A percentile compares a stretch with the other conserved stretches of the same genome.
Conservation (phyloP, 2,797 vertebrate species). For the Potorous gilbertii region DNA sequence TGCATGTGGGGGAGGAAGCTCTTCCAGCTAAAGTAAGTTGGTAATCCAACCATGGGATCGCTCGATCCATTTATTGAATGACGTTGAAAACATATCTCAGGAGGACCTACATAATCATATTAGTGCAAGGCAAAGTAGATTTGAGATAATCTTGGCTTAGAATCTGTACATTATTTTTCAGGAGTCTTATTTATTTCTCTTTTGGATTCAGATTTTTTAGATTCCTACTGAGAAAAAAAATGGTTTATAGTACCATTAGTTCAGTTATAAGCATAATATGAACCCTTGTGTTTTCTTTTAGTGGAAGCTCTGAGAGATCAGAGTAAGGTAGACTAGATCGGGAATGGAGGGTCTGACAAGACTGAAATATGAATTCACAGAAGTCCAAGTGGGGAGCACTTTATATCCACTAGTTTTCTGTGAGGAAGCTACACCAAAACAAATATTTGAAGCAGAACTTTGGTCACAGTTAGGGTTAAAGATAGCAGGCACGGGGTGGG, state of each 20-base stretch:
- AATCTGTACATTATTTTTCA: neutral
- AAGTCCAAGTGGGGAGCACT: neutral
- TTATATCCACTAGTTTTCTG: neutral
- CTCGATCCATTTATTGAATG: neutral
- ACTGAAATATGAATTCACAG: conserved; percentile 21
- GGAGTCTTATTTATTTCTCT: neutral
- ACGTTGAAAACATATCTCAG: conserved; percentile 6
- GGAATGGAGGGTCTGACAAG: neutral
- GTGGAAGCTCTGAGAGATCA: neutral
- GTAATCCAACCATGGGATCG: neutral
- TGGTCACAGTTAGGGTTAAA: neutral
- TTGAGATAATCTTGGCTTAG: neutral
- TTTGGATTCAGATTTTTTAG: neutral
- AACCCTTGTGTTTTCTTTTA: neutral
- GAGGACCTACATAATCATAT: neutral
- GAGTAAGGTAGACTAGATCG: neutral
- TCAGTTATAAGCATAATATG: neutral
- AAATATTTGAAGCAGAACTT: neutral
- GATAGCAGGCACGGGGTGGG: neutral
- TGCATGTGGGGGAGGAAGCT: conserved; percentile 17
- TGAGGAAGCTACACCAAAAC: conserved; percentile 15
- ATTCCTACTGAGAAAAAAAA: neutral
- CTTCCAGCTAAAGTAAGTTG: neutral
- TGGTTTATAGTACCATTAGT: neutral
- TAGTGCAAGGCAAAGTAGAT: neutral